phyloP scores from a whole-genome alignment of 1,140 invertebrate species.

The Drosophila mojavensis region DNA sequence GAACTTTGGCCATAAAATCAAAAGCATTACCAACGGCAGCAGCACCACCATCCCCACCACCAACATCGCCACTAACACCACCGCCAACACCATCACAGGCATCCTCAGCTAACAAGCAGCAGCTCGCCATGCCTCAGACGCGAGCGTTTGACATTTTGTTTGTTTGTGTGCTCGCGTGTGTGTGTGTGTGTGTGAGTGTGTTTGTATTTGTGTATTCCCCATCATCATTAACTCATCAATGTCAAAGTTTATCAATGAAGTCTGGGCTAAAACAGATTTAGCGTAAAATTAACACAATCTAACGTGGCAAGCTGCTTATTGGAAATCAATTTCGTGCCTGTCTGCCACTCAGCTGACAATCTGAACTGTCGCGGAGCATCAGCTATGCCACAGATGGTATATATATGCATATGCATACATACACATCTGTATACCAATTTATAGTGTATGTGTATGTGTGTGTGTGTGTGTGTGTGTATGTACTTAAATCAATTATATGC shows the following conservation, averaged over 20 bases:
- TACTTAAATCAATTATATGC: constrained; percentile 75
- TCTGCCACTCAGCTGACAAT: constrained; percentile 42
- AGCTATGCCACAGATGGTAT: constrained; percentile 8
- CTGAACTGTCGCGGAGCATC: constrained; percentile 15
- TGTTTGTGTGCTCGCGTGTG: constrained; percentile 28
- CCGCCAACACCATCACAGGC: background rate
- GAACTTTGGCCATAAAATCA: constrained; percentile 65
- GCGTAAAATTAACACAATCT: constrained; percentile 81
- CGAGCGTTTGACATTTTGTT: constrained; percentile 57
- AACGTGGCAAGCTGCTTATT: constrained; percentile 60
- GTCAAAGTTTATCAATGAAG: constrained; percentile 79
- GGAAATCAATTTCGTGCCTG: constrained; percentile 74
- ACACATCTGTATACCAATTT: constrained; percentile 9
- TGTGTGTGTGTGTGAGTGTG: constrained; percentile 36
- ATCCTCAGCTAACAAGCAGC: constrained; percentile 38
- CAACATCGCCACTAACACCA: background rate
- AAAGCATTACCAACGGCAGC: background rate
- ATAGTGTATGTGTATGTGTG: constrained; percentile 10
- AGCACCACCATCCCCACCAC: background rate
- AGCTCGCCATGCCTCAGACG: constrained; percentile 7
- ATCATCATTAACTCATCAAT: constrained; percentile 82
- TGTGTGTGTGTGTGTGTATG: constrained; percentile 37
- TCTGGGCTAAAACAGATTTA: constrained; percentile 72
- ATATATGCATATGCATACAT: constrained; percentile 33
- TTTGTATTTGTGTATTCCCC: constrained; percentile 36